Conservation (phyloP, 2,888 invertebrate species). For the Gryllus longicercus region DNA sequence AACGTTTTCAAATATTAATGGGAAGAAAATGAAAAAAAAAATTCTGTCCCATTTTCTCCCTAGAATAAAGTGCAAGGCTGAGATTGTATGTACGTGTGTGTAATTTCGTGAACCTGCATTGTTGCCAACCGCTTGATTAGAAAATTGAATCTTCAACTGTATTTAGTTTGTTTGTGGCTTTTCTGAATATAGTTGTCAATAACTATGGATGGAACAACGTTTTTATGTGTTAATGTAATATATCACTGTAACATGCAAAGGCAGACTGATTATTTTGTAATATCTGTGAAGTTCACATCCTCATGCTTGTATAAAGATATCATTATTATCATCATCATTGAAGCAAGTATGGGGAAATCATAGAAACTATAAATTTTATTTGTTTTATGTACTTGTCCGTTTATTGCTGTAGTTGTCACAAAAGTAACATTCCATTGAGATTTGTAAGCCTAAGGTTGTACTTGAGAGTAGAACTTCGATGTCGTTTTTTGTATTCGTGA, state of each 20-base stretch:
- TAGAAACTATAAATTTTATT: not conserved
- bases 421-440: slow-evolving; percentile 3
- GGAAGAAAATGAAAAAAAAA: too few relatives aligned
- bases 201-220: too few relatives aligned
- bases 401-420: not conserved
- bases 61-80: too few relatives aligned
- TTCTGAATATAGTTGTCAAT: not conserved
- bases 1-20: too few relatives aligned
- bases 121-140: not conserved
- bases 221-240: too few relatives aligned
- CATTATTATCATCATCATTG: not conserved
- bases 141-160: not conserved
- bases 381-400: not conserved
- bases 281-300: not conserved
- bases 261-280: slow-evolving; percentile 17
- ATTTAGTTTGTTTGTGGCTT: not conserved
- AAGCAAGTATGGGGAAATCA: not conserved
- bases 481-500: not conserved
- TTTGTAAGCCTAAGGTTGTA: not conserved
- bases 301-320: not conserved
- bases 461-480: not conserved
- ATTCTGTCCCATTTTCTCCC: too few relatives aligned
- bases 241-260: not conserved
- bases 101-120: not conserved
- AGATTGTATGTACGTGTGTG: not conserved